Conservation (phyloP, 2,888 invertebrate species). For the Drosophila putrida region DNA sequence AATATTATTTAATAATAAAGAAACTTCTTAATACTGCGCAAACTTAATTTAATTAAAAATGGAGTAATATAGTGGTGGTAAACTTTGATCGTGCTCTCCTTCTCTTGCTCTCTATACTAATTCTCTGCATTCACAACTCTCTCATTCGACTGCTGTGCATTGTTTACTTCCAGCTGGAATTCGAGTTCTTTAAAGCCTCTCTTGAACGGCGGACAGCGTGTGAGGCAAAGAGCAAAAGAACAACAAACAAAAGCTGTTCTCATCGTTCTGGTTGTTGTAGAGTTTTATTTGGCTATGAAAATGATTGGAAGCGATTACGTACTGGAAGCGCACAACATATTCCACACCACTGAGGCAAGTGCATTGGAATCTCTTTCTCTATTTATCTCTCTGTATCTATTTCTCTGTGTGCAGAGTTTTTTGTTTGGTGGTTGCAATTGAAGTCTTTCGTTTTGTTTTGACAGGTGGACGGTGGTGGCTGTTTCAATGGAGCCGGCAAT, state of each 20-base stretch:
- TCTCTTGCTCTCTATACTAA: background rate
- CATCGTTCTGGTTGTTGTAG: slow-evolving; percentile 16
- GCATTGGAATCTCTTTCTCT: slow-evolving; percentile 26
- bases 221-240: slow-evolving; percentile 51
- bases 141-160: slow-evolving; percentile 20
- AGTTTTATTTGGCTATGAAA: slow-evolving; percentile 79
- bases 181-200: slow-evolving; percentile 59
- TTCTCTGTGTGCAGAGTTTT: background rate
- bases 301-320: slow-evolving; percentile 94
- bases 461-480: slow-evolving; percentile 93
- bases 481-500: slow-evolving; percentile 91
- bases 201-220: slow-evolving; percentile 58
- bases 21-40: background rate
- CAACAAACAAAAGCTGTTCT: slow-evolving; percentile 59
- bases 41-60: too few relatives aligned
- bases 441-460: slow-evolving; percentile 58
- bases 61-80: background rate
- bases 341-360: slow-evolving; percentile 93
- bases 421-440: slow-evolving; percentile 33
- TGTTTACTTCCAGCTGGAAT: slow-evolving; percentile 40
- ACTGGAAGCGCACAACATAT: slow-evolving; percentile 94
- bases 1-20: background rate
- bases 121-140: slow-evolving; percentile 3
- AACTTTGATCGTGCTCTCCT: background rate
- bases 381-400: too few relatives aligned